phyloP scores from a whole-genome alignment of 2,113 vertebrate genomes.

The Rhea pennata region DNA sequence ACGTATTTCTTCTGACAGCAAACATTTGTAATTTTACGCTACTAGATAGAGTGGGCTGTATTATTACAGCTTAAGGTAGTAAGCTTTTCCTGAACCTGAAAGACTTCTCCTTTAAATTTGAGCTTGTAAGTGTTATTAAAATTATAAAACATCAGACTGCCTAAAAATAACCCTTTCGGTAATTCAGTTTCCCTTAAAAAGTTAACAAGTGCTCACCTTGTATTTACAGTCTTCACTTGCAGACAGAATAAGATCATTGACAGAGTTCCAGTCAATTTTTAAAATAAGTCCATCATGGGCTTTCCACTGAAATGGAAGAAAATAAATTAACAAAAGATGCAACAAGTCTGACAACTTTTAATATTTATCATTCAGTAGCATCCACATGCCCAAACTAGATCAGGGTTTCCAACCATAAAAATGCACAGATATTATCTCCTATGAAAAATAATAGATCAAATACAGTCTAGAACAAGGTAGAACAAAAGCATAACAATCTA shows the following conservation, averaged over 20 bases:
- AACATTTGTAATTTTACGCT: background rate
- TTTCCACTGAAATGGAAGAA: slow-evolving; percentile 87
- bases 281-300: slow-evolving; percentile 94
- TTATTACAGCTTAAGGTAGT: background rate
- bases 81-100: background rate
- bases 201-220: slow-evolving; percentile 79
- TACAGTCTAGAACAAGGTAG: background rate
- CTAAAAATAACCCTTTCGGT: background rate
- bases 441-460: background rate
- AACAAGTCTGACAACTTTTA: background rate
- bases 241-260: slow-evolving; percentile 94
- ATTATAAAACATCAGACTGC: background rate
- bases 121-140: background rate
- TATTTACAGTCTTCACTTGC: slow-evolving; percentile 97
- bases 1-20: background rate
- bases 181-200: background rate
- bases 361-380: background rate
- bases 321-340: background rate
- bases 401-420: background rate
- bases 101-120: background rate
- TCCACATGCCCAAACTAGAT: background rate
- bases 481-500: background rate
- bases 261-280: slow-evolving; percentile 96
- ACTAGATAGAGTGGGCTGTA: background rate
- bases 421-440: background rate